Evolutionary conservation across 2,113 vertebrate genomes (phyloP).

Genomic region (Thymallus thymallus): DNA sequence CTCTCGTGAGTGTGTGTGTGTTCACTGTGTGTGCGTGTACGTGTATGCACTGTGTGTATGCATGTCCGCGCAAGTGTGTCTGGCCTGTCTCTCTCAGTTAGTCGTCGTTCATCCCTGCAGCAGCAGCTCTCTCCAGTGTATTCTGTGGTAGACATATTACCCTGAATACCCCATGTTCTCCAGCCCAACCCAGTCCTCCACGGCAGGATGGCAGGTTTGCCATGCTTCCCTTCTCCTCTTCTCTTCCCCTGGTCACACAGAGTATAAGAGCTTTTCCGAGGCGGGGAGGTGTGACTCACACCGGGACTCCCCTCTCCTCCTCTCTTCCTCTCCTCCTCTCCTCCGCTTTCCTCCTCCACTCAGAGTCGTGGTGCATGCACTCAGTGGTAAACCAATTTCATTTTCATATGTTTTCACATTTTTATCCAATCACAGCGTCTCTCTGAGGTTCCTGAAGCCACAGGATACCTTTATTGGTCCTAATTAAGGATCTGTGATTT

Average conservation of each 20-base stretch:
- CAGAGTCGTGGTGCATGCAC: constrained; percentile 61
- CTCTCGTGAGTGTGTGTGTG: constrained; percentile 19
- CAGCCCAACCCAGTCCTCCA: constrained; percentile 12
- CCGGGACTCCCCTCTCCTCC: too few relatives aligned
- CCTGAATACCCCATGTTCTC: constrained; percentile 18
- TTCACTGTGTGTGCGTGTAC: constrained; percentile 32
- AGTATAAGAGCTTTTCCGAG: too few relatives aligned
- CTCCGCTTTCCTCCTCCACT: constrained; percentile 36
- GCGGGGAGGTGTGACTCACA: too few relatives aligned
- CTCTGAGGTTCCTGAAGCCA: constrained; percentile 70
- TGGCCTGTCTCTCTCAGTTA: constrained; percentile 37
- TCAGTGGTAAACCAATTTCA: constrained; percentile 75
- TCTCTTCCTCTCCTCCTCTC: too few relatives aligned
- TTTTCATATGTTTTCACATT: constrained; percentile 73
- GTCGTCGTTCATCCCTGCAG: constrained; percentile 29
- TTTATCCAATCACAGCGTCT: constrained; percentile 72
- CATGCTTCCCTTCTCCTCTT: too few relatives aligned
- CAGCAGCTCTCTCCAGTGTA: constrained; percentile 24
- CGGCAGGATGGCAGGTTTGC: too few relatives aligned
- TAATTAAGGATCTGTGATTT: constrained; percentile 81
- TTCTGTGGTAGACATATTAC: constrained; percentile 51
- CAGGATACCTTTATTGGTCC: constrained; percentile 70
- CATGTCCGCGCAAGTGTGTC: background rate
- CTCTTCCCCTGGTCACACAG: too few relatives aligned
- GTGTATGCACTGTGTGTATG: constrained; percentile 30